Base-by-base conservation (phyloP, 2,888 invertebrate species). In the Drosophila formosana region DNA sequence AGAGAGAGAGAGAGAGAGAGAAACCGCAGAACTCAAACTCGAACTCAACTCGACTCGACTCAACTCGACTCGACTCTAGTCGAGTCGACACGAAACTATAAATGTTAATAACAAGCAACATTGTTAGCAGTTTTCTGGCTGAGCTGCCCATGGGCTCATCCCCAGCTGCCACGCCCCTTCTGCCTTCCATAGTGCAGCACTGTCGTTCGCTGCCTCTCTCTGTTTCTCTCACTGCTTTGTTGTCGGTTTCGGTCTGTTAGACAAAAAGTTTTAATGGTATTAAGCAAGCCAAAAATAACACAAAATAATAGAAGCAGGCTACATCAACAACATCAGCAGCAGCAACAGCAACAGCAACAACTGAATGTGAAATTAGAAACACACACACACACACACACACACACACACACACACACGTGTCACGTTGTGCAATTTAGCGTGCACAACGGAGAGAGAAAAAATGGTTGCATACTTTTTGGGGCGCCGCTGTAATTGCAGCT, bases 241-340 rank as follows among this genome's bases (percentile, higher is more conserved):
- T 67, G 60, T 39, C 57, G 75, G 53, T 67, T 82, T 68, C 67
- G 73, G 57, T 79, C 78, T 75, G 82, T 88, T 82, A 80, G 82
- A 85, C 83, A 84, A 82, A 87, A 84, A 85, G 78, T 88, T 84
- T 80, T 85, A 85, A 84, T 88, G 78, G 80, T 63, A 72, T 72
- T 75, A 80, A 77, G 82, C 78, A 67, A 75, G 73, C 73, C 78
- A 78, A 78, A 74, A 80, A 72, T 75, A 68, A 69, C 70, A 83
- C 53, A 67, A 71, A 75, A 64, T 62, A 79, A 53, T 66, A 76
- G 60, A 49, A 66, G 37, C 46, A 55, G 18, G 23, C 39, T 62
- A 51, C 43, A 66, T 39, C 47, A 45, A 49, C 41, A n/a, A n/a
- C n/a, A n/a, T n/a, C n/a, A n/a, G n/a, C n/a, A n/a, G n/a, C n/a